A percentile compares a stretch with the other conserved stretches of the same genome.
Conservation (phyloP, 2,888 invertebrate species). For the Formica aserva region DNA sequence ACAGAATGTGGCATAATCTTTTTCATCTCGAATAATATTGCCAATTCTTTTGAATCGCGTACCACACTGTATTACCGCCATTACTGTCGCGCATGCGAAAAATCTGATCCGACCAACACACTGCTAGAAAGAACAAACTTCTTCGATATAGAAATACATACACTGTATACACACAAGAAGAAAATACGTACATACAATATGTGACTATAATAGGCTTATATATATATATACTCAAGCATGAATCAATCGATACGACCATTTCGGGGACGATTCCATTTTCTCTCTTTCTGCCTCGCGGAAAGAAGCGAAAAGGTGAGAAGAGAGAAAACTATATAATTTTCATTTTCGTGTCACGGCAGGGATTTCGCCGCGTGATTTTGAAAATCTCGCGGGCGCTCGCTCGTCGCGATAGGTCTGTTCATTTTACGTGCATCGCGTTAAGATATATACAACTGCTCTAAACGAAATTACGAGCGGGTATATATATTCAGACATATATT, state of each 20-base stretch:
- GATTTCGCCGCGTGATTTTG: conserved; percentile 20
- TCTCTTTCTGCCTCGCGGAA: not conserved
- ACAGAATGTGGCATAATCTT: too few relatives aligned
- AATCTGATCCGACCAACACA: too few relatives aligned
- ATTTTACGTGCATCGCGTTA: not conserved
- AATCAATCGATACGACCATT: conserved; percentile 34
- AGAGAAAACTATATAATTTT: not conserved
- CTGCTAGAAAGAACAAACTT: not conserved
- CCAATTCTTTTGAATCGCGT: too few relatives aligned
- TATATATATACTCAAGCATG: conserved; percentile 11
- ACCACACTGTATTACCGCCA: too few relatives aligned
- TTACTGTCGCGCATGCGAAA: too few relatives aligned
- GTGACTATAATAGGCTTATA: not conserved
- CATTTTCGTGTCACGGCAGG: not conserved
- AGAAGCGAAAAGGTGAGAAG: not conserved
- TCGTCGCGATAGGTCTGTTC: not conserved
- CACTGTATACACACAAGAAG: too few relatives aligned
- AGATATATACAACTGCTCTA: not conserved
- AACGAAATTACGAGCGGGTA: not conserved
- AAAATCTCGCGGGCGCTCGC: conserved; percentile 13
- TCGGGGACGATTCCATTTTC: conserved; percentile 18
- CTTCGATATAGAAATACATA: not conserved
- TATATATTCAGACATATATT: not conserved
- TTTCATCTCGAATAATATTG: too few relatives aligned
- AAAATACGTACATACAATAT: not conserved